phyloP scores from a whole-genome alignment of 1,140 invertebrate species.

The Nixonia krombeini region DNA sequence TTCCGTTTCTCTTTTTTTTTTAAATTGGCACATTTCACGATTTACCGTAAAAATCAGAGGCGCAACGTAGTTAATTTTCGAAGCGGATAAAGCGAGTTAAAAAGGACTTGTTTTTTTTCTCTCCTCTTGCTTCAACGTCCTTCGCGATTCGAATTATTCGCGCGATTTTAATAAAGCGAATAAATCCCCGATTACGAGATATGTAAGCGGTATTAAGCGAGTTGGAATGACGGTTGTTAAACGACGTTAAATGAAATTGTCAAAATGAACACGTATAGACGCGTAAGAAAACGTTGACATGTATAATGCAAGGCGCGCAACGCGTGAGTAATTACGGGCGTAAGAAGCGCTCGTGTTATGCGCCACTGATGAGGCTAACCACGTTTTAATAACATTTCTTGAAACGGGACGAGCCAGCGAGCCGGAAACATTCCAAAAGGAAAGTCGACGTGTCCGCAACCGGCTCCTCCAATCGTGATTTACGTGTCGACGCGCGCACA shows the following conservation, averaged over 20 bases:
- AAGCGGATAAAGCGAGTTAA: too few species aligned
- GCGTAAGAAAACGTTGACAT: not conserved
- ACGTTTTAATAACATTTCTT: constrained; percentile 6
- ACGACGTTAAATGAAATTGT: constrained; percentile 4
- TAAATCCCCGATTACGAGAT: too few species aligned
- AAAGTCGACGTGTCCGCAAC: not conserved
- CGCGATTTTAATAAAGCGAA: too few species aligned
- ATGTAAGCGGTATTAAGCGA: not conserved
- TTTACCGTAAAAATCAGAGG: too few species aligned
- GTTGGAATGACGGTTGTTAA: not conserved
- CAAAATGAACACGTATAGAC: constrained; percentile 2
- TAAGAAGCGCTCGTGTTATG: constrained; percentile 5
- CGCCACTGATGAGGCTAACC: not conserved
- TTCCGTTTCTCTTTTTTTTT: too few species aligned
- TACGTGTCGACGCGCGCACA: not conserved
- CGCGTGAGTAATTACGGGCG: constrained; percentile 7
- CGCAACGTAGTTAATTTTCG: too few species aligned
- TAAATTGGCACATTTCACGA: too few species aligned
- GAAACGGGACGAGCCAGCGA: not conserved
- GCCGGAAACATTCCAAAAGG: constrained; percentile 3
- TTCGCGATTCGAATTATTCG: too few species aligned
- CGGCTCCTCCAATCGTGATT: not conserved
- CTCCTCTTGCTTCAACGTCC: too few species aligned
- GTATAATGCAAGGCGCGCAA: constrained; percentile 1
- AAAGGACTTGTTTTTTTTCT: too few species aligned